Percentiles rank a stretch among this genome's conserved stretches.
phyloP scores from a whole-genome alignment of 2,888 invertebrate species.

The Neoscelio sp. region DNA sequence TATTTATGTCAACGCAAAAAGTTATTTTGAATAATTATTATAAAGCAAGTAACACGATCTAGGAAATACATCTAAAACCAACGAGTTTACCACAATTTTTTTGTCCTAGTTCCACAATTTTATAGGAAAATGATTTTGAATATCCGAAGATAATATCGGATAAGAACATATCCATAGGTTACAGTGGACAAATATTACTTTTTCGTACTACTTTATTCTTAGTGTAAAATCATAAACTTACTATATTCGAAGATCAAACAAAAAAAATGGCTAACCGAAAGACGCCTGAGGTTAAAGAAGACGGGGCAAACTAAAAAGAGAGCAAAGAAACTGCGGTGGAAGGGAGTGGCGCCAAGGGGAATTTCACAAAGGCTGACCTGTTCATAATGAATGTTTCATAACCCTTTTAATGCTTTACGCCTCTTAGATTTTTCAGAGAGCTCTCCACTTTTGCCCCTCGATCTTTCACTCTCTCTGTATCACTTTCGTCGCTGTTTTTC shows the following conservation, averaged over 20 bases:
- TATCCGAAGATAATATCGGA: too few relatives aligned
- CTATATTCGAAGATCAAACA: not conserved
- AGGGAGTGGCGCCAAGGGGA: constrained; percentile 77
- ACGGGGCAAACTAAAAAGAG: not conserved
- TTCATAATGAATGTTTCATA: constrained; percentile 83
- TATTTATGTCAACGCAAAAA: too few relatives aligned
- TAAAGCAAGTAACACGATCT: too few relatives aligned
- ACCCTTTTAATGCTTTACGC: constrained; percentile 83
- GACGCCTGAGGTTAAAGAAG: constrained; percentile 13
- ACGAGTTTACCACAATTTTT: too few relatives aligned
- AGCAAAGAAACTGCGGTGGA: not conserved
- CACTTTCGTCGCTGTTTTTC: constrained; percentile 53
- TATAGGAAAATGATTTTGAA: too few relatives aligned
- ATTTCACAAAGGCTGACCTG: constrained; percentile 82
- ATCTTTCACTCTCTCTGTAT: constrained; percentile 64
- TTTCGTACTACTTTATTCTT: too few relatives aligned
- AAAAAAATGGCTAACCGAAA: not conserved
- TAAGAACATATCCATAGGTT: too few relatives aligned
- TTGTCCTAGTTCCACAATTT: too few relatives aligned
- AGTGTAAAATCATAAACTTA: not conserved
- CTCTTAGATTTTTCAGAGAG: constrained; percentile 83
- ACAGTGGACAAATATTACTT: too few relatives aligned
- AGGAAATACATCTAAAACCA: too few relatives aligned
- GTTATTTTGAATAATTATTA: too few relatives aligned
- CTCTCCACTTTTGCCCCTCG: constrained; percentile 69